Evolutionary conservation across 2,797 vertebrate genomes (phyloP).

Genomic region (Serranus cabrilla): DNA sequence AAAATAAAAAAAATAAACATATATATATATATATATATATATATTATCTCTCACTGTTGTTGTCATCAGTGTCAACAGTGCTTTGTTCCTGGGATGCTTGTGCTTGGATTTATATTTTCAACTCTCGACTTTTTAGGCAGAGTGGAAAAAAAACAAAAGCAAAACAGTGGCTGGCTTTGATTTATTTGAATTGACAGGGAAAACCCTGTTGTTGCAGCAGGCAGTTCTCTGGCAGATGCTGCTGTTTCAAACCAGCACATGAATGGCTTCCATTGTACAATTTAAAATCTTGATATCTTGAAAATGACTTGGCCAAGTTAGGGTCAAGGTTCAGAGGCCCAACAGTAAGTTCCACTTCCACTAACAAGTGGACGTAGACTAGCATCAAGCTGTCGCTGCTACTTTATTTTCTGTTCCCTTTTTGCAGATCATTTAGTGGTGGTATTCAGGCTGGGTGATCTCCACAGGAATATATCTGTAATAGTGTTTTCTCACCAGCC

Average conservation of each 20-base stretch:
- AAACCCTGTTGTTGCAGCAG: constrained; percentile 33
- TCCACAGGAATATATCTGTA: constrained; percentile 15
- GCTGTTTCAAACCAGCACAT: background rate
- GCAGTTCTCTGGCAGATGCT: constrained; percentile 33
- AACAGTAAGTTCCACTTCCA: background rate
- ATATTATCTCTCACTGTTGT: background rate
- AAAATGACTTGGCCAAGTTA: background rate
- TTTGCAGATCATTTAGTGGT: background rate
- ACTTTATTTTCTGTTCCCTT: background rate
- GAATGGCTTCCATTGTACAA: background rate
- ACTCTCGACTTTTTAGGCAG: background rate
- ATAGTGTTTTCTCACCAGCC: constrained; percentile 36
- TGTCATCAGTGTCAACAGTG: background rate
- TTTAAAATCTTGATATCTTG: background rate
- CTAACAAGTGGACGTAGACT: constrained; percentile 2
- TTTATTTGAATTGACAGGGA: constrained; percentile 27
- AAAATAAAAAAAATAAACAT: background rate
- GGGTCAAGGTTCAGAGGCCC: background rate
- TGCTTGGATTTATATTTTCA: background rate
- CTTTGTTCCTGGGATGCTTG: background rate
- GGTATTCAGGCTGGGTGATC: constrained; percentile 9
- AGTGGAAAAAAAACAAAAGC: background rate
- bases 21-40: too few species aligned
- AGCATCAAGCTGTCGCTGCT: background rate
- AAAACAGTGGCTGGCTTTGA: background rate